These are phyloP conservation scores for Halisarca cf. caerulea DNA, from an alignment of 37 sponge, comb jelly and placozoan species.

Conservation along the genomic window DNA sequence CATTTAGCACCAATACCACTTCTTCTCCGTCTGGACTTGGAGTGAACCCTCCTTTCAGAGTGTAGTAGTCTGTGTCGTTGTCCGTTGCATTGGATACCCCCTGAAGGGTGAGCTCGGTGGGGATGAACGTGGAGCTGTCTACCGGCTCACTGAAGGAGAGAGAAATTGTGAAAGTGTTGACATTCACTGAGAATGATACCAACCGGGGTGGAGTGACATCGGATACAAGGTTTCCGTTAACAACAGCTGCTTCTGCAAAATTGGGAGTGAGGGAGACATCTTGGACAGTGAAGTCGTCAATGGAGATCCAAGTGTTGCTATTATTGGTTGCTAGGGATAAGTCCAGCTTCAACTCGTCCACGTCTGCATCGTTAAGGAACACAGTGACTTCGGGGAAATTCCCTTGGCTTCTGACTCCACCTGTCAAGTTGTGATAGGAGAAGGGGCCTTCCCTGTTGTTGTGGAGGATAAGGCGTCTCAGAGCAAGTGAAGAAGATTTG, in stretches of 20 bases:
- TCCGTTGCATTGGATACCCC: slow-evolving; percentile 27
- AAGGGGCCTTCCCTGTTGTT: background rate
- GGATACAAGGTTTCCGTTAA: slow-evolving; percentile 19
- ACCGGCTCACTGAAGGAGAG: slow-evolving; percentile 82
- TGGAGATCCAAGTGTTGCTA: slow-evolving; percentile 52
- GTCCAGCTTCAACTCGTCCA: slow-evolving; percentile 68
- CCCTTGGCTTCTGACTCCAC: slow-evolving; percentile 20
- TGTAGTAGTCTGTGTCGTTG: slow-evolving; percentile 35
- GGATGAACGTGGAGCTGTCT: slow-evolving; percentile 47
- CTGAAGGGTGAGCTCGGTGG: slow-evolving; percentile 74
- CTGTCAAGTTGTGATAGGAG: slow-evolving; percentile 24
- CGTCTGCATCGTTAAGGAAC: slow-evolving; percentile 41
- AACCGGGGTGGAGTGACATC: slow-evolving; percentile 77
- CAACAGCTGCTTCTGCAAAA: slow-evolving; percentile 22
- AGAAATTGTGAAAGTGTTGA: slow-evolving; percentile 38
- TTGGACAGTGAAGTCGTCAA: slow-evolving; percentile 29
- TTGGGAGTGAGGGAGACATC: slow-evolving; percentile 67
- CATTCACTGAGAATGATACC: slow-evolving; percentile 47
- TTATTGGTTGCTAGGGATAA: slow-evolving; percentile 47
- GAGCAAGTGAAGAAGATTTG: slow-evolving; percentile 36
- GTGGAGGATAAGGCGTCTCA: slow-evolving; percentile 32
- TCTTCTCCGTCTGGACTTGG: slow-evolving; percentile 62
- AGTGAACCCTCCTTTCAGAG: slow-evolving; percentile 53
- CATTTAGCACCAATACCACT: slow-evolving; percentile 48
- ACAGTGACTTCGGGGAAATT: slow-evolving; percentile 50